phyloP scores from a whole-genome alignment of 92 coral and sea anemone genomes.

The Anthopleura xanthogrammica region DNA sequence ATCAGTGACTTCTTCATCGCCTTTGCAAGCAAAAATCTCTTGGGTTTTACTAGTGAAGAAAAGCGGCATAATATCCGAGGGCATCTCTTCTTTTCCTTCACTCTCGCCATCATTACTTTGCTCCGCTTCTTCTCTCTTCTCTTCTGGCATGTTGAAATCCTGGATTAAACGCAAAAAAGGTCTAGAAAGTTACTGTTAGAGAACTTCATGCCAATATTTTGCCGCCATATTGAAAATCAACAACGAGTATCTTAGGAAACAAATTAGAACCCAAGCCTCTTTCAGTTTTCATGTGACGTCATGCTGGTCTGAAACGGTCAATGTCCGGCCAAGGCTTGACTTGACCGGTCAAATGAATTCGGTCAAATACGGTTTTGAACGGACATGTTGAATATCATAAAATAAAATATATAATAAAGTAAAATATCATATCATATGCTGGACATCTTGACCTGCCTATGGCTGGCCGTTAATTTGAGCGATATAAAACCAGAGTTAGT shows the following conservation, averaged over 20 bases:
- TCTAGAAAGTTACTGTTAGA: background rate
- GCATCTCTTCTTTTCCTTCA: conserved; percentile 68
- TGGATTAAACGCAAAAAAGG: background rate
- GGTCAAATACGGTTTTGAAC: no score
- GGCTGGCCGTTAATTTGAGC: no score
- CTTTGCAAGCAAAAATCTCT: conserved; percentile 95
- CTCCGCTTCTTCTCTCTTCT: conserved; percentile 63
- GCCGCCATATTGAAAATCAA: conserved; percentile 91
- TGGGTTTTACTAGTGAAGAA: conserved; percentile 98
- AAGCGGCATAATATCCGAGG: conserved; percentile 87
- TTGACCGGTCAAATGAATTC: no score
- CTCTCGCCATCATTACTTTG: conserved; percentile 60
- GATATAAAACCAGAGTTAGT: no score
- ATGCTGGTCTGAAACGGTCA: background rate
- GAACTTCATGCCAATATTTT: conserved; percentile 8
- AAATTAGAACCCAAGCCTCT: conserved; percentile 26
- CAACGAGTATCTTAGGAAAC: conserved; percentile 74
- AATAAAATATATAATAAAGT: no score
- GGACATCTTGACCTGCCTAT: no score
- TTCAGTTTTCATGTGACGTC: background rate
- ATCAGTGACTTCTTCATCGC: conserved; percentile 97
- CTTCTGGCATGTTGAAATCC: conserved; percentile 74
- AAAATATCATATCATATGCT: no score
- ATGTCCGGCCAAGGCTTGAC: no score
- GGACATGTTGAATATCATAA: no score